Evolutionary conservation across 2,797 vertebrate genomes (phyloP).

Genomic region (Melopsittacus undulatus): DNA sequence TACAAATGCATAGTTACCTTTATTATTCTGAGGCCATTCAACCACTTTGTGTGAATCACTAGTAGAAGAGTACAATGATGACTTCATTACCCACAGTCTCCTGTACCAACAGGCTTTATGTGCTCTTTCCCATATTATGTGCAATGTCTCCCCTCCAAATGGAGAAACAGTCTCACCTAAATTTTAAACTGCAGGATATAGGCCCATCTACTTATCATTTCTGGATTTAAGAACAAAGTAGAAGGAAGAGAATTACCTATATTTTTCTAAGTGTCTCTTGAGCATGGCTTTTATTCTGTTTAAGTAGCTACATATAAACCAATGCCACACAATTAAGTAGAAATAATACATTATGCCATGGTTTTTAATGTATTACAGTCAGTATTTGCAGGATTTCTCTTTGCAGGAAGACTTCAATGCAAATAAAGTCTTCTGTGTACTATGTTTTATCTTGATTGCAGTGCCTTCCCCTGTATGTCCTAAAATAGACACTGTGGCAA

Average conservation of each 20-base stretch:
- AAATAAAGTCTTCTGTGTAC: background rate
- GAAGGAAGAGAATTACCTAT: background rate
- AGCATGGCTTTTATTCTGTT: background rate
- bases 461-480: background rate
- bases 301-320: background rate
- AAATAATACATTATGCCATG: background rate
- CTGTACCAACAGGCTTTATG: background rate
- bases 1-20: rapidly evolving
- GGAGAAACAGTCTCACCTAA: background rate
- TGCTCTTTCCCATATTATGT: background rate
- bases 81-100: no score
- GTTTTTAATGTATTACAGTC: background rate
- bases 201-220: background rate
- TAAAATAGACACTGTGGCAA: background rate
- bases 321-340: background rate
- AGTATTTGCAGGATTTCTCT: background rate
- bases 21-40: background rate
- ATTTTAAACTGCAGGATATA: background rate
- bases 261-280: background rate
- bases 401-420: background rate
- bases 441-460: background rate
- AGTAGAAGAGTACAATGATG: background rate
- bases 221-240: background rate
- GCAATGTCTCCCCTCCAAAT: background rate
- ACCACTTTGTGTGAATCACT: background rate